Conservation (phyloP, 1,140 invertebrate genomes). For the Cotesia glomerata region DNA sequence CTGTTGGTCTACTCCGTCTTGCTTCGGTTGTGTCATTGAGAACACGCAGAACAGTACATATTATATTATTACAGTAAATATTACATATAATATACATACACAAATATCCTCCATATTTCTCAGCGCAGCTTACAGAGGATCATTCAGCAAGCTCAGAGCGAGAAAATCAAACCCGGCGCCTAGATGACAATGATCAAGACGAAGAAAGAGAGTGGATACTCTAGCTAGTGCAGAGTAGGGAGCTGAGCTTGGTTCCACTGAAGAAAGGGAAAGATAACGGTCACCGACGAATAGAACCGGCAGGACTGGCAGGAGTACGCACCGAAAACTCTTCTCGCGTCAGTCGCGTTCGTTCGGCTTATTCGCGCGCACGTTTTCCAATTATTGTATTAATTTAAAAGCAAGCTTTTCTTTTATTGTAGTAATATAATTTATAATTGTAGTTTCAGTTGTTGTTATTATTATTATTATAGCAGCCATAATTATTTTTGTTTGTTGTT, state of each 20-base stretch:
- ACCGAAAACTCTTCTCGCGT: constrained; percentile 36
- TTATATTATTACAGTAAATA: too few relatives aligned
- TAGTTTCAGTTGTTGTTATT: too few relatives aligned
- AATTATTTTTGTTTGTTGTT: too few relatives aligned
- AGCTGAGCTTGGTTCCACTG: constrained; percentile 1
- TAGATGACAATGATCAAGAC: neutral
- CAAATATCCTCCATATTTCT: too few relatives aligned
- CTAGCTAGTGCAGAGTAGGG: neutral
- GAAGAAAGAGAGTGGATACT: neutral
- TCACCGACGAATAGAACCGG: constrained; percentile 26
- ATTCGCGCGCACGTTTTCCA: constrained; percentile 7
- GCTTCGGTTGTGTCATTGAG: too few relatives aligned
- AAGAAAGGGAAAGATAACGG: constrained; percentile 41
- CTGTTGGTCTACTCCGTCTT: too few relatives aligned
- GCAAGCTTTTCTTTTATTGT: neutral
- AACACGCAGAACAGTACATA: too few relatives aligned
- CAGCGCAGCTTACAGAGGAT: neutral
- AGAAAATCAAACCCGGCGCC: neutral
- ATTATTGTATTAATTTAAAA: neutral
- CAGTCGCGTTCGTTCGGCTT: constrained; percentile 48
- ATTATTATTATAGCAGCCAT: too few relatives aligned
- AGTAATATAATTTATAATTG: too few relatives aligned
- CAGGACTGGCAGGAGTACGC: constrained; percentile 16
- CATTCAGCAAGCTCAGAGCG: neutral
- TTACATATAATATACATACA: too few relatives aligned